Conservation (phyloP, 2,797 vertebrate genomes). For the Falco naumanni region DNA sequence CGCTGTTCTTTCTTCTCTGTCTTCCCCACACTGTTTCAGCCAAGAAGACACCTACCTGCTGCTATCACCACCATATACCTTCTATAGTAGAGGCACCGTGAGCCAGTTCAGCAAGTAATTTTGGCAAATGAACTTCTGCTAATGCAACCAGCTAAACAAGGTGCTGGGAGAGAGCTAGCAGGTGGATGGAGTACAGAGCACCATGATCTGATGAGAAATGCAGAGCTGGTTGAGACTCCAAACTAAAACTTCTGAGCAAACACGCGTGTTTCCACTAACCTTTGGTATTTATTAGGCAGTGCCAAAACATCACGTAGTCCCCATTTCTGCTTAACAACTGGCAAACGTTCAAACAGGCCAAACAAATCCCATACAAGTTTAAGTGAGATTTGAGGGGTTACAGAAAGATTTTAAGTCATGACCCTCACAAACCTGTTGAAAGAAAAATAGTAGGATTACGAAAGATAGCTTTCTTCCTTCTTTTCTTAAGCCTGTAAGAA, state of each 20-base stretch:
- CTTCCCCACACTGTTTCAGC: background rate
- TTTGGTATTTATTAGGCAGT: background rate
- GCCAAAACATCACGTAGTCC: background rate
- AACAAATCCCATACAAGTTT: background rate
- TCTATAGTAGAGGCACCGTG: background rate
- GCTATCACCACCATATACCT: background rate
- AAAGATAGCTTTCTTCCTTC: background rate
- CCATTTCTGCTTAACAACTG: background rate
- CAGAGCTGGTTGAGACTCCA: background rate
- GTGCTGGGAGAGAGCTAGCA: background rate
- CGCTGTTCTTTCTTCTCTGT: background rate
- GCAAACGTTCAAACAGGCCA: background rate
- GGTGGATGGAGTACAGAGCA: background rate
- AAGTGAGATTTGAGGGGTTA: background rate
- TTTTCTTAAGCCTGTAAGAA: background rate
- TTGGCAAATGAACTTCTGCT: background rate
- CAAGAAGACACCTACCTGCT: background rate
- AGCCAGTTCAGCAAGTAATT: background rate
- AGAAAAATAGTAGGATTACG: background rate
- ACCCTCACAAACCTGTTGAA: background rate
- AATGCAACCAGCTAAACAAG: background rate
- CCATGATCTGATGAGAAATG: fast-evolving
- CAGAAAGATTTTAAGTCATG: background rate
- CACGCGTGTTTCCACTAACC: background rate
- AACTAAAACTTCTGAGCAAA: background rate